Percentiles rank a stretch among this genome's conserved stretches.
These are phyloP conservation scores for Pachycephala philippinensis DNA, from an alignment of 2,113 vertebrate species.

Conservation along the genomic window DNA sequence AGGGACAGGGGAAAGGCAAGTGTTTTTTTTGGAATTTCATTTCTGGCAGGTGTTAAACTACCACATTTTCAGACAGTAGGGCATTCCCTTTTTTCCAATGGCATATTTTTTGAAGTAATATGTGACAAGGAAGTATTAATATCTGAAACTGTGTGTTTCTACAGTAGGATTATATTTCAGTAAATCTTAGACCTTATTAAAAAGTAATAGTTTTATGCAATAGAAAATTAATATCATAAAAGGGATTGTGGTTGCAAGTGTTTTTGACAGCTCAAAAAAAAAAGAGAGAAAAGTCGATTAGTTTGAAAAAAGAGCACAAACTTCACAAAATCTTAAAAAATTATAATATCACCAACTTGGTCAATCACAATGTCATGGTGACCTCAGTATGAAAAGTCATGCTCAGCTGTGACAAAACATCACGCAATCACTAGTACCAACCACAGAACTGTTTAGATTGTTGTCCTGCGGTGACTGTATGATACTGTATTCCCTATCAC, in stretches of 20 bases:
- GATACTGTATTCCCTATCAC: no score
- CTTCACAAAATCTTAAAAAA: background rate
- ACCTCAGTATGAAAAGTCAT: background rate
- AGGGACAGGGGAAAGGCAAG: background rate
- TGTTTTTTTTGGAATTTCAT: background rate
- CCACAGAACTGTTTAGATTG: background rate
- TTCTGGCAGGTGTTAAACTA: background rate
- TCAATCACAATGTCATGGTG: background rate
- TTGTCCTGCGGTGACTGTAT: no score
- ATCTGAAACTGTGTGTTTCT: background rate
- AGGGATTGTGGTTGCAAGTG: background rate
- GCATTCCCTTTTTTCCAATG: background rate
- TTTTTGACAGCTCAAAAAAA: background rate
- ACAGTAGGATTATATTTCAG: background rate
- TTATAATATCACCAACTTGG: background rate
- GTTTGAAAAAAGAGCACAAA: background rate
- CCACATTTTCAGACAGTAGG: background rate
- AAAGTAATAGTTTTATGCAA: background rate
- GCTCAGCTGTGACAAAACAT: background rate
- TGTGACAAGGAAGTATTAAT: background rate
- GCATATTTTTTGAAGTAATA: background rate
- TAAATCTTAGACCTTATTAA: background rate
- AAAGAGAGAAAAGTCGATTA: fast-evolving
- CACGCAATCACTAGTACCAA: background rate
- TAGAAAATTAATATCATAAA: background rate